A percentile compares a stretch with the other conserved stretches of the same genome.
phyloP scores from a whole-genome alignment of 30 jellyfish, hydroid and myxozoan species.

The Sanderia malayensis region DNA sequence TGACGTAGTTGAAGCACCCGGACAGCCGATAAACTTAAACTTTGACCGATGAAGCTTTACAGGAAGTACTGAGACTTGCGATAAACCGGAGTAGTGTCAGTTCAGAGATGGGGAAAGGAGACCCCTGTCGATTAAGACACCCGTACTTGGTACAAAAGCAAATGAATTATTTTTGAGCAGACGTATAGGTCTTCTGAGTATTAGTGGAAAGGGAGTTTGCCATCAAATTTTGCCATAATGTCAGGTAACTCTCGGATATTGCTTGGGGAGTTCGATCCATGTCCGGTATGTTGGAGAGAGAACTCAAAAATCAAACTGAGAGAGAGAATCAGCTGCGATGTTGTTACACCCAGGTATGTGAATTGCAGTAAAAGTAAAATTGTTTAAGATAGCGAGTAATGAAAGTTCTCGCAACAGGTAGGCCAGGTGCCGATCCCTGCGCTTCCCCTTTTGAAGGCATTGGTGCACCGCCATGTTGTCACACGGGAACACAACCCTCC shows the following conservation, averaged over 20 bases:
- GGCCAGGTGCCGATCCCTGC: neutral
- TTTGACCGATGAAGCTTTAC: neutral
- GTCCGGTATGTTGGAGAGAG: no score
- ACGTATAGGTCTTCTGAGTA: neutral
- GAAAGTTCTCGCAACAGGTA: neutral
- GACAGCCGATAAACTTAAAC: neutral
- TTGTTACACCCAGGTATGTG: neutral
- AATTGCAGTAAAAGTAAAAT: neutral
- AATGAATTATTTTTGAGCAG: neutral
- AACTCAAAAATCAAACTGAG: neutral
- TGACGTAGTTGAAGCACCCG: neutral
- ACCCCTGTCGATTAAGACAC: neutral
- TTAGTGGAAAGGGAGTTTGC: neutral
- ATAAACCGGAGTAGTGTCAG: neutral
- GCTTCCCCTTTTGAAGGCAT: neutral
- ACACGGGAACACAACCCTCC: neutral
- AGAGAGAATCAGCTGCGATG: neutral
- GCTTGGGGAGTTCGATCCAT: no score
- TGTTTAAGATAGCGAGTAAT: neutral
- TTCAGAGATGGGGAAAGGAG: neutral
- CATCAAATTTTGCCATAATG: neutral
- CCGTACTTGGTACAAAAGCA: neutral
- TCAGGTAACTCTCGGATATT: no score
- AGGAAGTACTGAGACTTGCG: neutral
- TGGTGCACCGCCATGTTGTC: neutral